These are phyloP conservation scores for Sarotherodon lohbergeri DNA, from an alignment of 2,113 vertebrate genomes.

Conservation along the genomic window DNA sequence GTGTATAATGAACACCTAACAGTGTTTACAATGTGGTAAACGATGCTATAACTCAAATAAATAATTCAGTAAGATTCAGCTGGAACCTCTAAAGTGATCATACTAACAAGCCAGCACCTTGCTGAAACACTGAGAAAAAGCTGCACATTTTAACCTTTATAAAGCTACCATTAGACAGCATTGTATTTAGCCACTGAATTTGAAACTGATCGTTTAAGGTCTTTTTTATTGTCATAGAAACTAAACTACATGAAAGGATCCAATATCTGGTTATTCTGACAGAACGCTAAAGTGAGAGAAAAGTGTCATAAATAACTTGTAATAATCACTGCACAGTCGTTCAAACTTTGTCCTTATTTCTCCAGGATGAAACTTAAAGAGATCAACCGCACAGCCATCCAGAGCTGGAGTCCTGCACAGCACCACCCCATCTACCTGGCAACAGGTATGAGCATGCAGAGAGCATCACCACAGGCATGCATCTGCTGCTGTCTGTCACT, in stretches of 20 bases:
- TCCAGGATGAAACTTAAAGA: conserved; percentile 94
- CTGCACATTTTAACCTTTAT: neutral
- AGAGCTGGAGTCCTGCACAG: conserved; percentile 93
- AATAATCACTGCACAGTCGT: neutral
- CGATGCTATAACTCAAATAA: neutral
- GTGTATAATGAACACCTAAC: neutral
- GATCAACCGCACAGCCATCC: conserved; percentile 90
- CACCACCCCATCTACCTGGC: conserved; percentile 93
- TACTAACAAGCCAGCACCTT: neutral
- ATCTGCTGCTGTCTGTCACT: neutral
- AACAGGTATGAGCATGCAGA: conserved; percentile 75
- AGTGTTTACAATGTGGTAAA: neutral
- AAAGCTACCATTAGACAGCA: neutral
- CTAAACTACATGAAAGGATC: neutral
- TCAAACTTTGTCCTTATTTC: neutral
- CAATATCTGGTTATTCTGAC: neutral
- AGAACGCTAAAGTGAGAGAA: neutral
- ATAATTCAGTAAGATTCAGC: neutral
- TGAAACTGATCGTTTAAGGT: neutral
- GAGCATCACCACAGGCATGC: neutral
- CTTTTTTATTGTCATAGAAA: neutral
- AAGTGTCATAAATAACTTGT: neutral
- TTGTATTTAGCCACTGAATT: neutral
- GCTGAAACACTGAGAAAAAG: neutral
- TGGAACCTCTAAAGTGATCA: neutral